Conservation (phyloP, 2,113 vertebrate genomes). For the Poecile atricapillus region DNA sequence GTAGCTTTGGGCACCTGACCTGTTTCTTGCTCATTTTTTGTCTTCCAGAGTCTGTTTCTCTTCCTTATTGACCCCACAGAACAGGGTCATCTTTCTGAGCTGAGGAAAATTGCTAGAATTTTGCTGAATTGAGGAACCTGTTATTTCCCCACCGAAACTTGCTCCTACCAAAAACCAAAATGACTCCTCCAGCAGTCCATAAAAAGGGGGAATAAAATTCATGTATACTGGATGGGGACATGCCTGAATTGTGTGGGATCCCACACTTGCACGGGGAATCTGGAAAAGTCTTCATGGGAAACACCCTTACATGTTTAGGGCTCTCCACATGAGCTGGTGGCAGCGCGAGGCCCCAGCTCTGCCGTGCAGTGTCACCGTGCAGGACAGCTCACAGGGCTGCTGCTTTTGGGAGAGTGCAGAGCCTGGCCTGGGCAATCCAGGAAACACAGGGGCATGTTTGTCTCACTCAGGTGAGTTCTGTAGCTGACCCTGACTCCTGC, state of each 20-base stretch:
- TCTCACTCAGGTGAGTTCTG: neutral
- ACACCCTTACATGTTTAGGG: neutral
- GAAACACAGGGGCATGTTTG: neutral
- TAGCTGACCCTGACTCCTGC: neutral
- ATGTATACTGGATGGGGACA: neutral
- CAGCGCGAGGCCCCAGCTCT: neutral
- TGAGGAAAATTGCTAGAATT: neutral
- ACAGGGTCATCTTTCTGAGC: neutral
- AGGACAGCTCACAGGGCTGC: fast-evolving
- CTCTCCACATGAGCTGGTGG: neutral
- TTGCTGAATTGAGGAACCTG: neutral
- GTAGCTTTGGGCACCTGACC: neutral
- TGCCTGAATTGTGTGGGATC: neutral
- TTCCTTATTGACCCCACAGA: neutral
- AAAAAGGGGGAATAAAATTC: neutral
- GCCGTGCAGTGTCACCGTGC: fast-evolving
- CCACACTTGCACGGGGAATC: fast-evolving
- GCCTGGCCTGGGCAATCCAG: neutral
- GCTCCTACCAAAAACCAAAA: neutral
- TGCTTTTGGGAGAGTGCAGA: neutral
- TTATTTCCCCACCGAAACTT: neutral
- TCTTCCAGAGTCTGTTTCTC: neutral
- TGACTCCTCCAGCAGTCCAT: neutral
- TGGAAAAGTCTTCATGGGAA: neutral
- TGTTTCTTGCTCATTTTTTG: neutral